A percentile compares a stretch with the other conserved stretches of the same genome.
Conservation (phyloP, 2,797 vertebrate genomes). For the Hydrocynus forskahlii region DNA sequence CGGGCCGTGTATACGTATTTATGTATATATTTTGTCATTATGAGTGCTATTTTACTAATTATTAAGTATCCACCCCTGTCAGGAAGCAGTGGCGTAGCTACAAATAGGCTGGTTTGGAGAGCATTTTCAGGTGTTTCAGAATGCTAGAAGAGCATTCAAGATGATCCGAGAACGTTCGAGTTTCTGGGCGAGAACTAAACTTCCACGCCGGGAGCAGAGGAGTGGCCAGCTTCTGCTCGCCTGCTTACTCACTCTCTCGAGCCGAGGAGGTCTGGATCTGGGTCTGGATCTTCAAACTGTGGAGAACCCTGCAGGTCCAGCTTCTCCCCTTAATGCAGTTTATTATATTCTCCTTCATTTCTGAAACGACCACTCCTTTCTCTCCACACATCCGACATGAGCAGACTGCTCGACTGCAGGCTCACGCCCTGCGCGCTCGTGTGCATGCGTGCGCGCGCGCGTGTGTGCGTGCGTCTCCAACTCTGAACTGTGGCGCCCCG, state of each 20-base stretch:
- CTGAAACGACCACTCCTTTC: not conserved
- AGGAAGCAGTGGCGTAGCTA: too few species aligned
- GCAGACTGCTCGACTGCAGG: slow-evolving; percentile 5
- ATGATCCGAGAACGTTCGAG: slow-evolving; percentile 28
- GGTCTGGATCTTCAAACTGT: too few species aligned
- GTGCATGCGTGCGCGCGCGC: not conserved
- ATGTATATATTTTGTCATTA: too few species aligned
- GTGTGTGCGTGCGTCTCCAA: not conserved
- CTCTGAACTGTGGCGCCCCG: slow-evolving; percentile 20
- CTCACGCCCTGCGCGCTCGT: slow-evolving; percentile 46
- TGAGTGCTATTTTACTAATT: too few species aligned
- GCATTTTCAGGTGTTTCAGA: too few species aligned
- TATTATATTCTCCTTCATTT: not conserved
- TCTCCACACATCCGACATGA: slow-evolving; percentile 14
- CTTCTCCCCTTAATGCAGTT: not conserved
- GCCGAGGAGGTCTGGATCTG: not conserved
- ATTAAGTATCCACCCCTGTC: too few species aligned
- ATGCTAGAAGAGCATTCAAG: not conserved
- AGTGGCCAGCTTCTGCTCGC: slow-evolving; percentile 3
- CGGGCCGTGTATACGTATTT: too few species aligned
- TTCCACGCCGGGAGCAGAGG: slow-evolving; percentile 7
- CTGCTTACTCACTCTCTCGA: slow-evolving; percentile 41
- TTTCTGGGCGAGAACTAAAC: slow-evolving; percentile 30
- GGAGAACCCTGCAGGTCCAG: slow-evolving; percentile 10
- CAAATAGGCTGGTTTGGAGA: too few species aligned